phyloP scores from a whole-genome alignment of 2,797 vertebrate species.

The Tiaroga cobitis region DNA sequence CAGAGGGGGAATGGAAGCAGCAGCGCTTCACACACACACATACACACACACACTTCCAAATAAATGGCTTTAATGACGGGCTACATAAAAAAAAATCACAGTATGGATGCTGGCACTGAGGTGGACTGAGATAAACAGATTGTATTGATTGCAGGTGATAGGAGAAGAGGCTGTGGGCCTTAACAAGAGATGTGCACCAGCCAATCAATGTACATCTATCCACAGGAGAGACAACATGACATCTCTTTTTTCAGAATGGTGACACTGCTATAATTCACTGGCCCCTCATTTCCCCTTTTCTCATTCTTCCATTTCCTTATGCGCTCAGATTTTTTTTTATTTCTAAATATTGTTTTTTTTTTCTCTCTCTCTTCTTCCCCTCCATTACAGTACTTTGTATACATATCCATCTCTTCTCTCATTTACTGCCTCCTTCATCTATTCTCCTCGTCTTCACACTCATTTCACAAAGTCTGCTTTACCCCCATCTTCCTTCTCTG shows the following conservation, averaged over 20 bases:
- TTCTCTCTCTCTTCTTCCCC: conserved; percentile 22
- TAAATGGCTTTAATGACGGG: conserved; percentile 38
- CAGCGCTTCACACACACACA: neutral
- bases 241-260: conserved; percentile 57
- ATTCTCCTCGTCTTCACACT: conserved; percentile 9
- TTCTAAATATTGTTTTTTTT: conserved; percentile 24
- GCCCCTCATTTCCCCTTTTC: neutral
- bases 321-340: neutral
- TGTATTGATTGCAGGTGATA: conserved; percentile 61
- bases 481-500: neutral
- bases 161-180: conserved; percentile 46
- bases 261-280: conserved; percentile 46
- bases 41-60: neutral
- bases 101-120: neutral
- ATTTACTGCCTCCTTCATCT: neutral
- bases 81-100: conserved; percentile 19
- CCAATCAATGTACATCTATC: conserved; percentile 58
- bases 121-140: conserved; percentile 52
- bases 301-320: neutral
- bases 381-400: neutral
- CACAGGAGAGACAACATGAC: conserved; percentile 50
- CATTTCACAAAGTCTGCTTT: conserved; percentile 20
- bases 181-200: conserved; percentile 42
- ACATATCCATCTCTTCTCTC: conserved; percentile 29
- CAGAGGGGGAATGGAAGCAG: conserved; percentile 27